phyloP scores from a whole-genome alignment of 2,797 vertebrate genomes.

The Sebastes steindachneri region DNA sequence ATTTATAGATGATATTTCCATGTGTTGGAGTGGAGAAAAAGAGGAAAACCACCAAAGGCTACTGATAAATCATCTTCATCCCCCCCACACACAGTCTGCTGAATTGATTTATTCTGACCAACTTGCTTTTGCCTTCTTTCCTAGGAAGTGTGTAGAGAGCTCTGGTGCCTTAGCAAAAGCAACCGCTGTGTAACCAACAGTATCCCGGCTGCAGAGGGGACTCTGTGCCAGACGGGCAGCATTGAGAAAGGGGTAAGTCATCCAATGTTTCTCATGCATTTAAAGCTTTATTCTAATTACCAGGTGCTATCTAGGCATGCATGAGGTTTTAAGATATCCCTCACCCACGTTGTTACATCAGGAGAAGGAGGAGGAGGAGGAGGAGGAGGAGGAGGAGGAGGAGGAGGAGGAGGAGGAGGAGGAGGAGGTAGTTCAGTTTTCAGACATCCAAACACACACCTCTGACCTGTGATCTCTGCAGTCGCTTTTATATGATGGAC shows the following conservation, averaged over 20 bases:
- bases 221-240: slow-evolving; percentile 94
- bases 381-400: background rate
- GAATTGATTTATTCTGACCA: slow-evolving; percentile 90
- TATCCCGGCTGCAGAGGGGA: slow-evolving; percentile 97
- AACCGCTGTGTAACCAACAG: slow-evolving; percentile 99
- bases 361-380: background rate
- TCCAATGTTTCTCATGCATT: background rate
- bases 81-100: slow-evolving; percentile 10
- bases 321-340: background rate
- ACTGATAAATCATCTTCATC: slow-evolving; percentile 43
- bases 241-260: slow-evolving; percentile 97
- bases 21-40: slow-evolving; percentile 5
- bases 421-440: background rate
- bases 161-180: slow-evolving; percentile 99
- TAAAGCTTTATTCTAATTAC: background rate
- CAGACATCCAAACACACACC: background rate
- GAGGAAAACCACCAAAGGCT: slow-evolving; percentile 36
- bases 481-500: background rate
- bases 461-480: background rate
- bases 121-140: slow-evolving; percentile 98
- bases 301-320: background rate
- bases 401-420: no score
- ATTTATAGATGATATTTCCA: slow-evolving; percentile 46
- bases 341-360: background rate
- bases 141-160: slow-evolving; percentile 99